phyloP scores from a whole-genome alignment of 2,888 invertebrate genomes.

The Folsomia manolachei region DNA sequence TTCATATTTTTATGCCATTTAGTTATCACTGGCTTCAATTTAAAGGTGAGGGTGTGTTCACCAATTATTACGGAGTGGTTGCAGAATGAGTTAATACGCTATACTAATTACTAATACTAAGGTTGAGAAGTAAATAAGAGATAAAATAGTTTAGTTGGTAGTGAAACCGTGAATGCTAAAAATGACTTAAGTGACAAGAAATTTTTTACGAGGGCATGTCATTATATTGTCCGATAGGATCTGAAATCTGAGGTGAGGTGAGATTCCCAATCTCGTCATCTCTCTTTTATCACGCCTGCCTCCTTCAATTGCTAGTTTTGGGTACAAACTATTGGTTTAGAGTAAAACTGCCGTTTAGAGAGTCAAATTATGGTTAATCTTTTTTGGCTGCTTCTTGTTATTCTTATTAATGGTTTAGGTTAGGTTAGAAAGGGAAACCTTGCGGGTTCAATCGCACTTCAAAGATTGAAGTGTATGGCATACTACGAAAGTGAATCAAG shows the following conservation, averaged over 20 bases:
- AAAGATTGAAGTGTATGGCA: no score
- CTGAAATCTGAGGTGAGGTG: no score
- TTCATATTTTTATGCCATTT: not conserved
- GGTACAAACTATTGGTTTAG: not conserved
- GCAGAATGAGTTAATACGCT: no score
- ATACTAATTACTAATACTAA: no score
- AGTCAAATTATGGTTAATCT: not conserved
- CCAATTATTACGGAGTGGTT: no score
- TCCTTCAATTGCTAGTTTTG: not conserved
- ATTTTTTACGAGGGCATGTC: not conserved
- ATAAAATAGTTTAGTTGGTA: not conserved
- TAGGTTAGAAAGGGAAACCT: not conserved
- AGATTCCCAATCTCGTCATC: no score
- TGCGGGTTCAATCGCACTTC: no score
- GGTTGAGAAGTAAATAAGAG: no score
- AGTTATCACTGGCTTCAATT: not conserved
- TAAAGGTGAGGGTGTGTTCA: no score
- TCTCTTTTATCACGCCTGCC: no score
- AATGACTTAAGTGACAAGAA: no score
- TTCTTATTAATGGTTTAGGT: not conserved
- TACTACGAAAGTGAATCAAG: not conserved
- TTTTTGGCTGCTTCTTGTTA: no score
- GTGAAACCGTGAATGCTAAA: not conserved
- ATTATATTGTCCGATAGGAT: not conserved
- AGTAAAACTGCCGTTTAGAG: not conserved